These are phyloP conservation scores for Drosophila albomicans DNA, from an alignment of 1,140 invertebrate species.

Conservation along the genomic window DNA sequence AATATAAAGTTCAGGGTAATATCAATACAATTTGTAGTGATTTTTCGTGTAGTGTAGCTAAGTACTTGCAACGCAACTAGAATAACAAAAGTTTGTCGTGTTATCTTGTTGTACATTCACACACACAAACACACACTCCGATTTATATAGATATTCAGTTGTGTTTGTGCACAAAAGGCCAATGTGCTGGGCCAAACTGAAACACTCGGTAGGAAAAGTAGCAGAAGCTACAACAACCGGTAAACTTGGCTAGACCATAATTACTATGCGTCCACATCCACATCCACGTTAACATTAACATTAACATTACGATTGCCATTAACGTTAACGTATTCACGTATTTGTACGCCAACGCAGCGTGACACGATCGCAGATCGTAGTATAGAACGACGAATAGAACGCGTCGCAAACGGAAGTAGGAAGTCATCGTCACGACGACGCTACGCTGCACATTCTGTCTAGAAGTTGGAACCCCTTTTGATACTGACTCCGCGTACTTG, in stretches of 20 bases:
- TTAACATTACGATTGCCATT: conserved; percentile 7
- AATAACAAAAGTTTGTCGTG: conserved; percentile 38
- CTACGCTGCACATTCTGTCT: conserved; percentile 28
- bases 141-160: background rate
- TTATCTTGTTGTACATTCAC: conserved; percentile 14
- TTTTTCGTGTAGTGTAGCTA: conserved; percentile 33
- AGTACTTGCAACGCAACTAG: conserved; percentile 31
- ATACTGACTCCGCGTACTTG: background rate
- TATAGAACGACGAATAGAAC: no score
- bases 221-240: conserved; percentile 4
- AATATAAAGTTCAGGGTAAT: no score
- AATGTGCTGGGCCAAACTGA: conserved; percentile 30
- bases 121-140: background rate
- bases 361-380: conserved; percentile 36
- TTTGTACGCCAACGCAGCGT: conserved; percentile 53
- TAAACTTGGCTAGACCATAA: conserved; percentile 33
- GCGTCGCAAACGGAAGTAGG: conserved; percentile 54
- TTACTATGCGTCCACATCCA: conserved; percentile 19
- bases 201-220: background rate
- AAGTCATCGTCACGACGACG: conserved; percentile 56
- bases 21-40: no score
- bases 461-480: background rate
- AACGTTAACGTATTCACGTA: conserved; percentile 21
- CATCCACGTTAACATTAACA: conserved; percentile 12
- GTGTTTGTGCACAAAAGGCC: conserved; percentile 30